Evolutionary conservation across 1,140 invertebrate species (phyloP).

Genomic region (Leptopilina clavipes): DNA sequence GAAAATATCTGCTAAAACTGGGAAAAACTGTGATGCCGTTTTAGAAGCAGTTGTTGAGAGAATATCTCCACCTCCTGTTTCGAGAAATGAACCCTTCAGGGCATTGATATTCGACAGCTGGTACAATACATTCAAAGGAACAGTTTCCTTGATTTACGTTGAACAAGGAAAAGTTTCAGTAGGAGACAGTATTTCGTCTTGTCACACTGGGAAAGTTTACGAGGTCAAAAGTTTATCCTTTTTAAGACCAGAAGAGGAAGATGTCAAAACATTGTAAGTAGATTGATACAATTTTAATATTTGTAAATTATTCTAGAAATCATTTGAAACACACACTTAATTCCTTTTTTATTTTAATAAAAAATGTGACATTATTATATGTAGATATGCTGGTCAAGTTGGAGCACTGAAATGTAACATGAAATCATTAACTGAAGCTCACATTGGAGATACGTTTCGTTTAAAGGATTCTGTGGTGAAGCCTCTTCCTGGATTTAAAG

Average conservation of each 20-base stretch:
- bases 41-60: slow-evolving; percentile 85
- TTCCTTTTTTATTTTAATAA: slow-evolving; percentile 44
- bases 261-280: slow-evolving; percentile 81
- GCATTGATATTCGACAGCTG: slow-evolving; percentile 95
- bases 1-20: slow-evolving; percentile 92
- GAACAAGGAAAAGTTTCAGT: slow-evolving; percentile 83
- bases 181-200: slow-evolving; percentile 81
- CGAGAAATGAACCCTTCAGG: slow-evolving; percentile 80
- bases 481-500: slow-evolving; percentile 80
- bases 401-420: slow-evolving; percentile 90
- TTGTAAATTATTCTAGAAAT: slow-evolving; percentile 55
- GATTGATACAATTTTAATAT: too few relatives aligned
- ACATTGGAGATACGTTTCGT: slow-evolving; percentile 91
- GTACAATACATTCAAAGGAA: slow-evolving; percentile 92
- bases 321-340: too few relatives aligned
- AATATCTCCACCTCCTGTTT: slow-evolving; percentile 84
- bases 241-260: slow-evolving; percentile 85
- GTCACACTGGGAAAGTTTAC: slow-evolving; percentile 82
- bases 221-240: slow-evolving; percentile 88
- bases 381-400: slow-evolving; percentile 85
- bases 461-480: slow-evolving; percentile 76
- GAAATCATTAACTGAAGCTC: slow-evolving; percentile 84
- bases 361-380: slow-evolving; percentile 49
- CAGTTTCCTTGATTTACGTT: slow-evolving; percentile 87
- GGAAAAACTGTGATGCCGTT: slow-evolving; percentile 85